Evolutionary conservation across 2,888 invertebrate genomes (phyloP).

Genomic region (Drosophila neonasuta): DNA sequence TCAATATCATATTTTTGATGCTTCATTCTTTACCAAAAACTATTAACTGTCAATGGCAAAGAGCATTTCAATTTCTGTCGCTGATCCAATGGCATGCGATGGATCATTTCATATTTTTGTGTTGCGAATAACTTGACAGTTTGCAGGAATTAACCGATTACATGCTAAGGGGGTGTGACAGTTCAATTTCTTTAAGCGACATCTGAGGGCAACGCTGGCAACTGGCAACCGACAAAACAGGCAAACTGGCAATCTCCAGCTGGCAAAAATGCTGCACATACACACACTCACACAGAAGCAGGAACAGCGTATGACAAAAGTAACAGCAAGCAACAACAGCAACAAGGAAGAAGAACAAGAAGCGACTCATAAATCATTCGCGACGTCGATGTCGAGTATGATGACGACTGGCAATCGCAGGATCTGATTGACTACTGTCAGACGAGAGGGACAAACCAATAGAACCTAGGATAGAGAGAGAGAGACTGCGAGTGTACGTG

Average conservation of each 20-base stretch:
- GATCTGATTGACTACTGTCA: slow-evolving; percentile 74
- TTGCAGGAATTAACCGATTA: slow-evolving; percentile 60
- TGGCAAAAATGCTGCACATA: slow-evolving; percentile 20
- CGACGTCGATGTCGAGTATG: slow-evolving; percentile 73
- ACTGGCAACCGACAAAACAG: slow-evolving; percentile 7
- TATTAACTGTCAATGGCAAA: slow-evolving; percentile 2
- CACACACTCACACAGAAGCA: neutral
- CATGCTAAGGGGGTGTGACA: slow-evolving; percentile 55
- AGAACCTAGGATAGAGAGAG: slow-evolving; percentile 7
- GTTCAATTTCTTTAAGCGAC: slow-evolving; percentile 66
- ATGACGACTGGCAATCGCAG: slow-evolving; percentile 74
- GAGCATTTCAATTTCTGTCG: slow-evolving; percentile 1
- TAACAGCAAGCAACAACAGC: slow-evolving; percentile 21
- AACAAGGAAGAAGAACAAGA: slow-evolving; percentile 17
- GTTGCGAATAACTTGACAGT: slow-evolving; percentile 33
- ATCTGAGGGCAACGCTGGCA: slow-evolving; percentile 27
- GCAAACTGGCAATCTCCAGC: slow-evolving; percentile 28
- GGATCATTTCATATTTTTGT: slow-evolving; percentile 28
- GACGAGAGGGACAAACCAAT: slow-evolving; percentile 33
- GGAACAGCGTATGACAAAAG: slow-evolving; percentile 16
- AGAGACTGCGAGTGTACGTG: neutral
- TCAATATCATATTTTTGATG: neutral
- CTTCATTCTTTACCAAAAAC: neutral
- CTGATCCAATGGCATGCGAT: slow-evolving; percentile 12
- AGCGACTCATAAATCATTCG: slow-evolving; percentile 72